Base-by-base conservation (phyloP, 2,888 invertebrate genomes). In the Cancer borealis region DNA sequence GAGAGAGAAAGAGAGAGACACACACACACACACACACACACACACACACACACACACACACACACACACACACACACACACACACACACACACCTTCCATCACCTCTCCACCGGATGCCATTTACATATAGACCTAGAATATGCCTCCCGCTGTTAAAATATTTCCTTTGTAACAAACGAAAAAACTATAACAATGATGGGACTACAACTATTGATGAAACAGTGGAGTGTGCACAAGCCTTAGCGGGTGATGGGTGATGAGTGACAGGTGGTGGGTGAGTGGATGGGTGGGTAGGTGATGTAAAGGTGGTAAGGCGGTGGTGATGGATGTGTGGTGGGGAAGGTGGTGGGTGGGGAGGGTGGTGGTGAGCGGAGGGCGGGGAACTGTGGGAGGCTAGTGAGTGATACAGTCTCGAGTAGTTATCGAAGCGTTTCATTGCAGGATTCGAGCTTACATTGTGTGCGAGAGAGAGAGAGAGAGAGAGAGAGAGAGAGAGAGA, bases 201-300 rank as follows among this genome's bases (percentile, higher is more conserved):
- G 30, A 79, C 30, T 30, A 79, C 79, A 79, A 30, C 30, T 79
- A 79, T 79, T 79, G 79, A 79, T 79, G 79, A 79, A 26, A 79
- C 10, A 79, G 2, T 30, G 79, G 10, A 30, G 30, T 12, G 1
- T 8, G 30, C 30, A 10, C 10, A 30, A 26, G 30, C 21, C 66
- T 3, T 14, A 79, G 30, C 30, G 10, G 12, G 30, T 30, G 26
- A 30, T 30, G 30, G 79, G 30, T 79, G 79, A 10, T 79, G 5
- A 10, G 30, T 79, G 6, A 79, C 12, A 10, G 12, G 12, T 79
- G 30, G 30, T 79, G 79, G 66, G n/a, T n/a, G 14, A 17, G 66
- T 66, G 66, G 66, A 3, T 66, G 66, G 17, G 66, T n/a, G 66
- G 49, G 17, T 66, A 17, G 17, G n/a, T 66, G 66, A n/a, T 66